phyloP scores from a whole-genome alignment of 2,888 invertebrate genomes.

The Rhopalosiphum nymphaeae region DNA sequence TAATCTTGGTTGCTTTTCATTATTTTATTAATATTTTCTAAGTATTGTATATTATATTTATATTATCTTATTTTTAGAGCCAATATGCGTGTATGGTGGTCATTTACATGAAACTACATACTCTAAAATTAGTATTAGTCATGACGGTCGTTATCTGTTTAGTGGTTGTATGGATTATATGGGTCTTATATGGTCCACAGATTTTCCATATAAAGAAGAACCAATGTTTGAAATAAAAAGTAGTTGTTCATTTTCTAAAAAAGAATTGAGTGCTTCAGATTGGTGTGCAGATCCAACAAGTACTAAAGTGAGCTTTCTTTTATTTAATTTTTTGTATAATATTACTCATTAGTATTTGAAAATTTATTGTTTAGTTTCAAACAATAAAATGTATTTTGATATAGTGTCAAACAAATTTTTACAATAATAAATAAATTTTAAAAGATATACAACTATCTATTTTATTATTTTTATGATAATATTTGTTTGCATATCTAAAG shows the following conservation, averaged over 20 bases:
- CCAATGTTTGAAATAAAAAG: neutral
- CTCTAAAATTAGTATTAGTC: constrained; percentile 55
- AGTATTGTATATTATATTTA: neutral
- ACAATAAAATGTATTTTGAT: neutral
- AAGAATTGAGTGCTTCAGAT: constrained; percentile 33
- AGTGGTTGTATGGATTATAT: neutral
- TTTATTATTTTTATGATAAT: neutral
- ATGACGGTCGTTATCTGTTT: constrained; percentile 46
- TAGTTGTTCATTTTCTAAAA: fast-evolving
- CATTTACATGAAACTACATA: neutral
- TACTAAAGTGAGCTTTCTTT: constrained; percentile 24
- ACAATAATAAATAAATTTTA: neutral
- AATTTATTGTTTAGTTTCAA: neutral
- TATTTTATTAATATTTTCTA: neutral
- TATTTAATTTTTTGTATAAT: neutral
- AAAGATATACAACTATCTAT: neutral
- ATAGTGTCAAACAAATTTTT: neutral
- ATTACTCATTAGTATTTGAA: neutral
- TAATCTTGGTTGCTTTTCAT: neutral
- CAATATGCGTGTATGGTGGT: constrained; percentile 6
- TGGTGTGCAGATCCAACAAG: constrained; percentile 36
- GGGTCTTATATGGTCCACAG: constrained; percentile 24
- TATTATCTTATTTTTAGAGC: constrained; percentile 5
- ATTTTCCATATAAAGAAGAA: neutral
- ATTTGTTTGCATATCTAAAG: neutral